phyloP scores from a whole-genome alignment of 2,113 vertebrate genomes.

The Salminus brasiliensis region DNA sequence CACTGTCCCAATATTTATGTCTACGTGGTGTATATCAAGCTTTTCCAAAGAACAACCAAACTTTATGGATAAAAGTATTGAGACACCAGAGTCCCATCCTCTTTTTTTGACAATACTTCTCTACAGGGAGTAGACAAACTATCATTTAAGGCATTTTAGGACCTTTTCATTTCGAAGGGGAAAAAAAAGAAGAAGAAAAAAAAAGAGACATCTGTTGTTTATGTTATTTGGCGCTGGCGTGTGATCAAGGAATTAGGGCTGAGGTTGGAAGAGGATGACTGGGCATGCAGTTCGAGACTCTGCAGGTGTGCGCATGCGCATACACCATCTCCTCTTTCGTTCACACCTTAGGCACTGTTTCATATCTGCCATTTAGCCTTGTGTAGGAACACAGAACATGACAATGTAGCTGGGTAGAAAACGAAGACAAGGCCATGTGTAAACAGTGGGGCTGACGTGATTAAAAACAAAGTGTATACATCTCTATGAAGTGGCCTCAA shows the following conservation, averaged over 20 bases:
- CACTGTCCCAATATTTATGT: no score
- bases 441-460: slow-evolving; percentile 11
- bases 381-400: not conserved
- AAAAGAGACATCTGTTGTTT: slow-evolving; percentile 66
- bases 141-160: slow-evolving; percentile 43
- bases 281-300: slow-evolving; percentile 57
- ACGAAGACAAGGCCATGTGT: not conserved
- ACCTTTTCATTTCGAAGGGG: slow-evolving; percentile 47
- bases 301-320: slow-evolving; percentile 25
- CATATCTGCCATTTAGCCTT: slow-evolving; percentile 19
- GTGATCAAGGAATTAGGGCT: slow-evolving; percentile 64
- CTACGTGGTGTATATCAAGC: no score
- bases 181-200: no score
- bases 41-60: no score
- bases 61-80: no score
- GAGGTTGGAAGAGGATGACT: slow-evolving; percentile 55
- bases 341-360: not conserved
- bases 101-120: no score
- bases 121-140: no score
- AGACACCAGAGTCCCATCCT: no score
- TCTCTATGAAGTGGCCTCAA: no score
- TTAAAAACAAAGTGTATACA: no score
- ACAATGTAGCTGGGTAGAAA: slow-evolving; percentile 10
- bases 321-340: slow-evolving; percentile 25
- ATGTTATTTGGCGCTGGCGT: slow-evolving; percentile 57